Percentiles rank a stretch among this genome's conserved stretches.
phyloP scores from a whole-genome alignment of 2,113 vertebrate genomes.

The Triplophysa siluroides region DNA sequence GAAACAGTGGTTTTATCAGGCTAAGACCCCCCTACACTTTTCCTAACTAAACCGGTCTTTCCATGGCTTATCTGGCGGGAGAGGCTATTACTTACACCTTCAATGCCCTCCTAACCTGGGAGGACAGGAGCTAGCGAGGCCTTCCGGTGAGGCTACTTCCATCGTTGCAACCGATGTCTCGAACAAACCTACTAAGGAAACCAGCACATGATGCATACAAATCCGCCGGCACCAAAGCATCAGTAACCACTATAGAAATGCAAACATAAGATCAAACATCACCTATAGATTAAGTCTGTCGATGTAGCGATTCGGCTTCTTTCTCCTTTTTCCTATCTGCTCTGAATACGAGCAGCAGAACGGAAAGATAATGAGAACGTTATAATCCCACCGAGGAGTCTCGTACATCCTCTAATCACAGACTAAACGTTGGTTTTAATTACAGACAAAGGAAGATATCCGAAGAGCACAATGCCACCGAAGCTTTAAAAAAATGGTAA shows the following conservation, averaged over 20 bases:
- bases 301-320: constrained; percentile 36
- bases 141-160: constrained; percentile 36
- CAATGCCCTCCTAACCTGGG: constrained; percentile 57
- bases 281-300: constrained; percentile 36
- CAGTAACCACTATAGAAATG: too few relatives aligned
- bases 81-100: constrained; percentile 79
- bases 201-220: background rate
- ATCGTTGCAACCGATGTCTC: background rate
- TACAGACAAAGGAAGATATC: constrained; percentile 65
- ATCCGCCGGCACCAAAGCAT: background rate
- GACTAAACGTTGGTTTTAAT: constrained; percentile 77
- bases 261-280: background rate
- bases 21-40: constrained; percentile 88
- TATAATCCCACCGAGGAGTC: constrained; percentile 71
- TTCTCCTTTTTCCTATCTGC: constrained; percentile 50
- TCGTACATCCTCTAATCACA: constrained; percentile 72
- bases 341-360: constrained; percentile 65
- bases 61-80: constrained; percentile 81
- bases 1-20: constrained; percentile 90
- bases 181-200: background rate
- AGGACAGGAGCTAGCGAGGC: background rate
- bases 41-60: constrained; percentile 92
- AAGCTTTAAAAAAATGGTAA: constrained; percentile 27
- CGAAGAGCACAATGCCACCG: constrained; percentile 44
- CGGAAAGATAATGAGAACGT: constrained; percentile 69